Base-by-base conservation (phyloP, 2,888 invertebrate genomes). In the Amblyjoppa proteus region DNA sequence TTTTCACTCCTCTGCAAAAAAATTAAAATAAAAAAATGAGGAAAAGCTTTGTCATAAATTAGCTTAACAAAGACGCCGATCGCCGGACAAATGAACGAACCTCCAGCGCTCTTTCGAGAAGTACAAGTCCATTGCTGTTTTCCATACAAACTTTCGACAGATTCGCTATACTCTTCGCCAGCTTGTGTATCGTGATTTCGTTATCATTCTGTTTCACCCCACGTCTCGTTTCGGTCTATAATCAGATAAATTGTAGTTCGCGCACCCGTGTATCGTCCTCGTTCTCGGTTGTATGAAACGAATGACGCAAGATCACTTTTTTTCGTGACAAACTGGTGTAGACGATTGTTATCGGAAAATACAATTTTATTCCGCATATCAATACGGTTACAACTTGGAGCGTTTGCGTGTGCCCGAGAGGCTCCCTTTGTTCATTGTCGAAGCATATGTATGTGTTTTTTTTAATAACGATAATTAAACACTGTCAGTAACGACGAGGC, bases 401-500 rank as follows among this genome's bases (percentile, higher is more conserved):
- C 81, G 81, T 82, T 85, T 80, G 82, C 82, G 85, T 81, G 49
- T 73, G 49, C 41, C 77, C 77, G 49, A 49, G 70, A 61, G 64
- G 75, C 68, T 77, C 83, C 58, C 45, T 76, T 80, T 58, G 31
- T 80, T 73, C 80, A 71, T 45, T 71, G 80, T 64, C 79, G 82
- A 82, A 82, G 75, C 70, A 34, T 34, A 31, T 51, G 31, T 41
- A 5, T 66, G 2, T 75, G 45, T 76, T 61, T 49, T 45, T 56
- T 66, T 28, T 28, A 34, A 58, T 80, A 82, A 75, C 66, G 83
- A 76, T 71, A 66, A 76, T 68, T 77, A 80, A 85, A 85, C 76
- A 73, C 68, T 88, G 78, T 81, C 88, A 86, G 81, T 83, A 68
- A 84, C 81, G 82, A 87, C 86, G 76, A 83, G 79, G 53, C 85